Evolutionary conservation across 2,888 invertebrate genomes (phyloP), one percentile per base, ranked within the genome.

Genomic region (Callyntrura guangdongensis): DNA sequence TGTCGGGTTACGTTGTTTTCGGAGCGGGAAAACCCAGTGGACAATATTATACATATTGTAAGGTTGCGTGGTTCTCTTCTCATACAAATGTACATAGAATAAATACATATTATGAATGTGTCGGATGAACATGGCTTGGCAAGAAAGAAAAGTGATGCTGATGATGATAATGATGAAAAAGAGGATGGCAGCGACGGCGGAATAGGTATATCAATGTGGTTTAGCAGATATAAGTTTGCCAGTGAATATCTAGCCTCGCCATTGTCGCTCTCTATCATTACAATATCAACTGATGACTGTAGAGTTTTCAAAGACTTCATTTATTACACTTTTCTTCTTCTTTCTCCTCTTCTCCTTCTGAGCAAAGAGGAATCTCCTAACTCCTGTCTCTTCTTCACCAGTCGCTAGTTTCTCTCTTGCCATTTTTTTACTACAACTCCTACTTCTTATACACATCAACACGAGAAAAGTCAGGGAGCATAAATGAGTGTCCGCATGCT

Each of bases 401-500:
- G 25, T 9, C 59, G 61, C 20, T 27, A 61, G 27, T 53, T 12
- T 6, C 59, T 17, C 27, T 36, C 61, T 36, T 36, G 79, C 27
- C 77, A 56, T 74, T 59, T 59, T 59, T 79, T 77, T 17, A 17
- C 67, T 12, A 14, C 67, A 12, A 47, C 72, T 11, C 20, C 74
- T 45, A 25, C 77, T 22, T 53, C 47, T 74, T 77, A 4, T 27
- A 49, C 53, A 85, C 69, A 47, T 85, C 36, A 69, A 72, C 85
- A 74, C n/a, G 53, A 11, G 45, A 81, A 82, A 81, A 82, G 88
- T 83, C 72, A 88, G 56, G 79, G 47, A 74, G 74, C 69, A 84
- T 67, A 89, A 89, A 89, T 85, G 89, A 89, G 69, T 56, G 67
- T 89, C 84, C 53, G 64, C 56, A 84, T 49, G 69, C 25, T 64